These are phyloP conservation scores for Ormyrus pomaceus DNA, from an alignment of 2,888 invertebrate genomes.

Conservation along the genomic window DNA sequence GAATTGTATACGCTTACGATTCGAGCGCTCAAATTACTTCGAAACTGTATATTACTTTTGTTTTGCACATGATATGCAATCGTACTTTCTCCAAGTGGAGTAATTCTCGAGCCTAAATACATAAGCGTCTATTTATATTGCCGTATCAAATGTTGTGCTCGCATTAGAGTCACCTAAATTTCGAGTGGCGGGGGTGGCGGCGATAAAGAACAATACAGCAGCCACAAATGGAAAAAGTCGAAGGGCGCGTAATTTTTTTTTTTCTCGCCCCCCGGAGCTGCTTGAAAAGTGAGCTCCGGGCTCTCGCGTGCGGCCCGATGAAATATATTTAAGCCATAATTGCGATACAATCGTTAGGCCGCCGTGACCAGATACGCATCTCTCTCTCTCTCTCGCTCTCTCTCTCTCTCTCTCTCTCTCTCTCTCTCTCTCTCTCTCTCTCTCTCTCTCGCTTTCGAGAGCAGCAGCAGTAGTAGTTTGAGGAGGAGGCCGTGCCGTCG, in stretches of 20 bases:
- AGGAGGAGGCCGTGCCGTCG: conserved; percentile 60
- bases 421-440: conserved; percentile 63
- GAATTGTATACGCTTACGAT: neutral
- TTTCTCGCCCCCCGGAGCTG: neutral
- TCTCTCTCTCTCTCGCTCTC: conserved; percentile 57
- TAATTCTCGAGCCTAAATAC: too few relatives aligned
- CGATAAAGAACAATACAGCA: conserved; percentile 19
- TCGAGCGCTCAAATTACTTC: conserved; percentile 31
- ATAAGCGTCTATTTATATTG: too few relatives aligned
- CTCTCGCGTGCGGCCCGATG: conserved; percentile 67
- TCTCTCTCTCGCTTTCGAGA: conserved; percentile 58
- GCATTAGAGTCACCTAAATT: too few relatives aligned
- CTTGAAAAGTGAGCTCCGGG: conserved; percentile 16
- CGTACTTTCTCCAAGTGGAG: too few relatives aligned
- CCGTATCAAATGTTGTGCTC: too few relatives aligned
- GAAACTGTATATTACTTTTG: neutral
- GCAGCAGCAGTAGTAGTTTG: conserved; percentile 7
- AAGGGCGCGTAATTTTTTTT: conserved; percentile 35
- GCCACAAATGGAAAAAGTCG: conserved; percentile 11
- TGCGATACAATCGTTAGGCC: conserved; percentile 70
- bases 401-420: conserved; percentile 60
- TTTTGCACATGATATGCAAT: conserved; percentile 8
- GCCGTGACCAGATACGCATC: conserved; percentile 71
- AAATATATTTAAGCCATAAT: conserved; percentile 73
- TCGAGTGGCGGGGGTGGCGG: too few relatives aligned